Conservation (phyloP, 1,140 invertebrate species). For the Drosophila repleta region DNA sequence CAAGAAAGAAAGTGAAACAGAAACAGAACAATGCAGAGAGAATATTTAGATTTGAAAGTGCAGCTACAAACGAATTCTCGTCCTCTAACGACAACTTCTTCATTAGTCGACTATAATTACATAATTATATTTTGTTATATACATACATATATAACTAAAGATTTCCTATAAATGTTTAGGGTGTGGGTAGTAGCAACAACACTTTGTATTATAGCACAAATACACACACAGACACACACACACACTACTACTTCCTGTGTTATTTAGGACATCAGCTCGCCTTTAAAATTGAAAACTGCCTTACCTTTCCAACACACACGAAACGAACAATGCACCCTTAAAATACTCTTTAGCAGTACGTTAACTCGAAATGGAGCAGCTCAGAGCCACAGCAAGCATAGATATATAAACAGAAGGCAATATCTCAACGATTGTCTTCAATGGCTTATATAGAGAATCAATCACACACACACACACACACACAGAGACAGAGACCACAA, state of each 20-base stretch:
- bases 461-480: slow-evolving; percentile 57
- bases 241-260: slow-evolving; percentile 64
- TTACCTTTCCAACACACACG: slow-evolving; percentile 55
- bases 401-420: slow-evolving; percentile 62
- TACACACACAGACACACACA: slow-evolving; percentile 41
- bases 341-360: slow-evolving; percentile 65
- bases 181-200: slow-evolving; percentile 73
- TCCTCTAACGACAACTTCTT: slow-evolving; percentile 84
- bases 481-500: slow-evolving; percentile 20
- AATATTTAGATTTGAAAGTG: slow-evolving; percentile 26
- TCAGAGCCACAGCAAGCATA: background rate
- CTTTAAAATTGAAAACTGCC: slow-evolving; percentile 76
- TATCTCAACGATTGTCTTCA: slow-evolving; percentile 67
- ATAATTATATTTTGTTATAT: slow-evolving; percentile 63
- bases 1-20: slow-evolving; percentile 44
- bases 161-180: slow-evolving; percentile 78
- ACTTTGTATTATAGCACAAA: slow-evolving; percentile 80
- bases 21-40: slow-evolving; percentile 25
- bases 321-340: slow-evolving; percentile 71
- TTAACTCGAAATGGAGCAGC: slow-evolving; percentile 28
- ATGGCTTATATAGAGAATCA: slow-evolving; percentile 43
- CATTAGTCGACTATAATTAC: slow-evolving; percentile 83
- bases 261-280: slow-evolving; percentile 53
- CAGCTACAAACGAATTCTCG: slow-evolving; percentile 81
- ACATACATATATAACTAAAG: slow-evolving; percentile 64